These are phyloP conservation scores for Lysandra coridon DNA, from an alignment of 2,888 invertebrate genomes.

Conservation along the genomic window DNA sequence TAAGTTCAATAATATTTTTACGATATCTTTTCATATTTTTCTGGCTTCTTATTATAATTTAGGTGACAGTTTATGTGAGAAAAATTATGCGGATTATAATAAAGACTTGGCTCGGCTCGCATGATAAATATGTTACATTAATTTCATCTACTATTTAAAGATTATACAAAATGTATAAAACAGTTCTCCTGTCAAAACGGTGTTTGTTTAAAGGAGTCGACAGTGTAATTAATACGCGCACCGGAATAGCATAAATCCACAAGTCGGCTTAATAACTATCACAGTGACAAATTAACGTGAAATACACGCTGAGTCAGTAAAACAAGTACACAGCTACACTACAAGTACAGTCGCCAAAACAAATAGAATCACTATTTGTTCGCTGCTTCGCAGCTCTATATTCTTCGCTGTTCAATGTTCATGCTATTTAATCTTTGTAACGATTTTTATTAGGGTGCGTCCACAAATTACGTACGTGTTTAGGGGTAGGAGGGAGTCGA, in stretches of 20 bases:
- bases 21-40: not conserved
- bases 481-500: no score
- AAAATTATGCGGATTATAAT: not conserved
- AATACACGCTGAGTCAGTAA: not conserved
- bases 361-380: not conserved
- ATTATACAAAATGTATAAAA: not conserved
- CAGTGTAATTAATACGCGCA: not conserved
- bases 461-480: no score
- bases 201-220: not conserved
- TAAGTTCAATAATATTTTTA: constrained; percentile 3
- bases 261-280: not conserved
- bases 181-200: not conserved
- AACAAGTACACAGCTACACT: not conserved
- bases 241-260: not conserved
- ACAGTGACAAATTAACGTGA: not conserved
- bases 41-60: not conserved
- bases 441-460: no score
- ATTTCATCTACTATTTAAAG: not conserved
- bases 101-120: not conserved
- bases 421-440: no score
- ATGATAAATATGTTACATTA: not conserved
- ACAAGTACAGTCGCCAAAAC: not conserved
- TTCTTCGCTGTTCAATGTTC: no score
- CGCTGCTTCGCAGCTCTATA: no score
- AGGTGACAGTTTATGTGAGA: not conserved